Percentiles rank a stretch among this genome's conserved stretches.
These are phyloP conservation scores for Eristalis intricaria DNA, from an alignment of 2,888 invertebrate species.

Conservation along the genomic window DNA sequence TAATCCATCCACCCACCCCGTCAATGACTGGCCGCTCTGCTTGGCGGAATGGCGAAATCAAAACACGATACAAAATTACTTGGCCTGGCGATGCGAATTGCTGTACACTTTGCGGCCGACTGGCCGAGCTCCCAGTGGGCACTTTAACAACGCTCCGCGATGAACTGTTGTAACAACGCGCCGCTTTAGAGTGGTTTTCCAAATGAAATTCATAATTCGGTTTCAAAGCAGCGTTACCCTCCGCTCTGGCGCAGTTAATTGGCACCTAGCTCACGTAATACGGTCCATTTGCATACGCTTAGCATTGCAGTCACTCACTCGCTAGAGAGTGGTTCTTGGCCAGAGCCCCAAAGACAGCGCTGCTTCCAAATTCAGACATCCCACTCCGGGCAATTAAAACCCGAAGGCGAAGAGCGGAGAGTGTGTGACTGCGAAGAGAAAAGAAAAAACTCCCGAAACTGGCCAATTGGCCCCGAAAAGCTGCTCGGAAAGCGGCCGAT, in stretches of 20 bases:
- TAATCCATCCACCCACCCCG: conserved; percentile 13
- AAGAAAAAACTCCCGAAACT: conserved; percentile 4
- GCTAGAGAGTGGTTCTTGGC: conserved; percentile 34
- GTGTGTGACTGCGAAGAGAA: neutral
- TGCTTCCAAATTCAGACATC: conserved; percentile 28
- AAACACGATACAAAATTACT: conserved; percentile 52
- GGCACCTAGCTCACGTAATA: conserved; percentile 63
- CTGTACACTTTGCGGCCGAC: conserved; percentile 31
- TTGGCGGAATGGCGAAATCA: conserved; percentile 47
- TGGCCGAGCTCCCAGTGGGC: conserved; percentile 20
- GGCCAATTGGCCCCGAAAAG: conserved; percentile 43
- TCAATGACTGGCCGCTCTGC: conserved; percentile 8
- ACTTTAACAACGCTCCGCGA: conserved; percentile 55
- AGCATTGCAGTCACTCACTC: conserved; percentile 43
- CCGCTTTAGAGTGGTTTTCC: conserved; percentile 31
- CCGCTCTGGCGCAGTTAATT: conserved; percentile 38
- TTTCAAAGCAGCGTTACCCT: neutral
- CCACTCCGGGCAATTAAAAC: conserved; percentile 12
- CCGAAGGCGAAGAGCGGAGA: neutral
- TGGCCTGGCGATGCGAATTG: conserved; percentile 21
- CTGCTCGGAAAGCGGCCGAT: conserved; percentile 16
- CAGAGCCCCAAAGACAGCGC: conserved; percentile 31
- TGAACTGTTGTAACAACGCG: conserved; percentile 46
- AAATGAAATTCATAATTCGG: conserved; percentile 58
- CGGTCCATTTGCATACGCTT: conserved; percentile 48